These are phyloP conservation scores for Olivierus martensii DNA, from an alignment of 1,140 invertebrate genomes.

Conservation along the genomic window DNA sequence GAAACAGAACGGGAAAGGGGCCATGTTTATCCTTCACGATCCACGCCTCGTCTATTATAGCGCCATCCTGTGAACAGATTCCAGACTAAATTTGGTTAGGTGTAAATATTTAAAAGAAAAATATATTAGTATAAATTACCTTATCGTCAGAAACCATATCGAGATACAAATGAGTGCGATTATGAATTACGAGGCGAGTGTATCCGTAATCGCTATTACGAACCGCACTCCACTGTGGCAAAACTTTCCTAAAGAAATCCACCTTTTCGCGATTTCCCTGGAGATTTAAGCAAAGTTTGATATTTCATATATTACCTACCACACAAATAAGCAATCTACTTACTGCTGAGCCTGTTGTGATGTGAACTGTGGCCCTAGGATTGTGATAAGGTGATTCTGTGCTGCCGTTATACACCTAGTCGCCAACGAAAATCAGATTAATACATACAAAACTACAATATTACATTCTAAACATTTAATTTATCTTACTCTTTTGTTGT, in stretches of 20 bases:
- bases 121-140: constrained; percentile 22
- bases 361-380: constrained; percentile 76
- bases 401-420: constrained; percentile 56
- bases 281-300: neutral
- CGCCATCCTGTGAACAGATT: constrained; percentile 33
- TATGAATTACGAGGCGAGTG: constrained; percentile 61
- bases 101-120: neutral
- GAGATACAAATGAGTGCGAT: constrained; percentile 71
- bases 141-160: constrained; percentile 71
- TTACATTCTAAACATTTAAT: neutral
- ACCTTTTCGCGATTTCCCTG: constrained; percentile 44
- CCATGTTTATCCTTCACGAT: constrained; percentile 48
- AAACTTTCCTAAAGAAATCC: constrained; percentile 34
- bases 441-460: neutral
- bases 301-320: neutral
- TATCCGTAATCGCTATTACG: constrained; percentile 84
- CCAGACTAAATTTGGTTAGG: neutral
- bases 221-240: constrained; percentile 63
- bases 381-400: constrained; percentile 61
- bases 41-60: constrained; percentile 59
- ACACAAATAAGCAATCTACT: constrained; percentile 17
- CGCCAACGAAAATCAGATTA: neutral
- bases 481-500: constrained; percentile 23
- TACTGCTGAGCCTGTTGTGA: constrained; percentile 83
- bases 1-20: constrained; percentile 4